Percentiles rank a stretch among this genome's conserved stretches.
These are phyloP conservation scores for Myripristis murdjan DNA, from an alignment of 2,797 vertebrate genomes.

Conservation along the genomic window DNA sequence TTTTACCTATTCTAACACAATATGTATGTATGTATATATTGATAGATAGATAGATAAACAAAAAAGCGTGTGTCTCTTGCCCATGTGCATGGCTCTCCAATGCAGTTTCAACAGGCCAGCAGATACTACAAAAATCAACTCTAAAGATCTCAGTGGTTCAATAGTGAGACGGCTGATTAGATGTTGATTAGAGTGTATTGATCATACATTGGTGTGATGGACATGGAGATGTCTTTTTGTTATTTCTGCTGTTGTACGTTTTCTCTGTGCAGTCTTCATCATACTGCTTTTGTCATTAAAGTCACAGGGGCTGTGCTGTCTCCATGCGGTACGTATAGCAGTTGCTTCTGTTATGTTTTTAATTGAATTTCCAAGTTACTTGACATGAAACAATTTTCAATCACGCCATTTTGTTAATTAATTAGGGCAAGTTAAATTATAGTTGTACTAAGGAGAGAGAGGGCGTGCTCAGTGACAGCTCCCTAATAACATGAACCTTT, in stretches of 20 bases:
- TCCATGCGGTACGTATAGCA: background rate
- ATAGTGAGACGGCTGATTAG: no score
- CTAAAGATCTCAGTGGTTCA: no score
- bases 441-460: background rate
- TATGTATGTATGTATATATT: no score
- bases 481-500: background rate
- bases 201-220: no score
- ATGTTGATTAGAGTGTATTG: no score
- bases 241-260: background rate
- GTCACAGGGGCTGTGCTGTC: constrained; percentile 21
- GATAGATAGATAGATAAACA: no score
- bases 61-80: no score
- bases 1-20: no score
- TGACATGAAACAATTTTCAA: constrained; percentile 30
- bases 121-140: no score
- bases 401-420: constrained; percentile 15
- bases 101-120: no score
- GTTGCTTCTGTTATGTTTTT: constrained; percentile 14
- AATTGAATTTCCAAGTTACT: constrained; percentile 38
- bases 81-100: no score
- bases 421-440: constrained; percentile 26
- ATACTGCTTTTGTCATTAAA: constrained; percentile 22
- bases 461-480: background rate
- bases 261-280: constrained; percentile 7
- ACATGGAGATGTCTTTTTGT: background rate